Base-by-base conservation (phyloP, 2,113 vertebrate genomes). In the Balaenoptera acutorostrata region DNA sequence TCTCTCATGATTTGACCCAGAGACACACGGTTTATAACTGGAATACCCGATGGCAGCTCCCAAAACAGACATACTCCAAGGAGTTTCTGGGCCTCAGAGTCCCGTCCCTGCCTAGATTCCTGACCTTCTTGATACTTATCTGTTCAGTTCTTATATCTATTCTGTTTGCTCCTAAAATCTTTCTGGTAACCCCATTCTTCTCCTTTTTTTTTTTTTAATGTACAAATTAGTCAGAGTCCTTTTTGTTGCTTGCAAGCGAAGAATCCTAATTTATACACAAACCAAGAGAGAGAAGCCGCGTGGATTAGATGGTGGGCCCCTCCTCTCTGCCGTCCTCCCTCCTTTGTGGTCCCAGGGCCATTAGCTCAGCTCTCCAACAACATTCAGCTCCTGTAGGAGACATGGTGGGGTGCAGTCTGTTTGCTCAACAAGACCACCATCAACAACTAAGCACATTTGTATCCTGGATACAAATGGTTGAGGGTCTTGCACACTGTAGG, bases 81-180 rank as follows among this genome's bases (percentile, higher is more conserved):
- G 55, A 49, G 27, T 57, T 78, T 83, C 81, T 61, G 71, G 59
- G 39, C 29, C 64, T 52, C 27, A 72, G 36, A 91, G 63, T 39
- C 15, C 11, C 4, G 0, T 39, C 2, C 2, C 39, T 89, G n/a
- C 29, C 80, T 82, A 61, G 20, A 87, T 89, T 95, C 77, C 84
- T 89, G 39, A 78, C 10, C 36, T 88, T 93, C 71, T 93, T 36
- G 1, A 92, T 68, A 44, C 15, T 68, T 57, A 46, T 12, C 9
- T 83, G 17, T 93, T 95, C 33, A n/a, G 33, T 78, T 91, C 64
- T 59, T 88, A 59, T 71, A 96, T 86, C 84, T 93, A 23, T 61
- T 90, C 69, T 89, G 66, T 61, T 92, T 95, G 55, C 49, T 95
- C 61, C 91, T 86, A 59, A 95, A 52, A 84, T 86, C 36, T 83